Evolutionary conservation across 1,140 invertebrate species (phyloP), one percentile per base, ranked within the genome.

Genomic region (Hydropsyche tenuis): DNA sequence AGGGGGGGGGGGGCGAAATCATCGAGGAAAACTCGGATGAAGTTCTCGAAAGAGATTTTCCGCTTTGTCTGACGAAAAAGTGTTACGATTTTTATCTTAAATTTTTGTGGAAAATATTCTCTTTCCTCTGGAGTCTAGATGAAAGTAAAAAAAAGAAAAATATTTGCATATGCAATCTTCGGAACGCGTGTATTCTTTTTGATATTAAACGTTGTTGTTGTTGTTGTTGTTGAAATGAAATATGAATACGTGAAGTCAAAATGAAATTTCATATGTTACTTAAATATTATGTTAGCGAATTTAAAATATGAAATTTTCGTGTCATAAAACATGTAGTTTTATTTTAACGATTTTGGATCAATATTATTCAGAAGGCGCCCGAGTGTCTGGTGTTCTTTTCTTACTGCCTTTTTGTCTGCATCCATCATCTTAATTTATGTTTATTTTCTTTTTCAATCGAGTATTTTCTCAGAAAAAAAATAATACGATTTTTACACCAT

Each of bases 391-490:
- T 25, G 56, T 60, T 18, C 56, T 23, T 22, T 27, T 12, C 56
- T 60, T 60, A 60, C 23, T 27, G 56, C 22, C 22, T 25, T 60
- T 60, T 60, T 60, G 11, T 60, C 56, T 60, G 56, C 56, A 60
- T 60, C 23, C 22, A 60, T 60, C 56, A 60, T 60, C 56, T 60
- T 60, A 60, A 60, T 60, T 60, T 60, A 60, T 60, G 56, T 60
- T 60, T 60, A 60, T 60, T 60, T 53, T 60, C 22, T 23, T 60
- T 60, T 60, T 60, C 56, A 25, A 60, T 60, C 56, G 20, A 60
- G 23, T 60, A 60, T 60, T 60, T 60, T 60, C 23, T 6, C 23
- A 11, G 20, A 3, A 14, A 25, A 23, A 60, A 25, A 53, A 25
- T 60, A 23, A 25, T 60, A 60, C 23, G 23, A 25, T 25, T 60